Evolutionary conservation across 2,888 invertebrate species (phyloP).

Genomic region (Cephus pulcher): DNA sequence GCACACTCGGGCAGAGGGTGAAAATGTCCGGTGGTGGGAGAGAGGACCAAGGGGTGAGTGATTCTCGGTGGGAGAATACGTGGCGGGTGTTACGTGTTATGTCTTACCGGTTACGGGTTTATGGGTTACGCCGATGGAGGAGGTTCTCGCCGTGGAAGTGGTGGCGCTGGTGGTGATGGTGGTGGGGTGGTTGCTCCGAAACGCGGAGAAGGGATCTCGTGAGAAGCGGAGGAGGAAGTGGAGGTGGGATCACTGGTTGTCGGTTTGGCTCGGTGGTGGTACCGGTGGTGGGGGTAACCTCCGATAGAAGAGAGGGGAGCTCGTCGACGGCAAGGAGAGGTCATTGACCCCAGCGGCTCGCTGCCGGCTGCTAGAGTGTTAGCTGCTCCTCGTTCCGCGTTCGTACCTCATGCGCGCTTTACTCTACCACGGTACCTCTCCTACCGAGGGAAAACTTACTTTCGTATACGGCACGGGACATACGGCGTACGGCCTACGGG

Average conservation of each 20-base stretch:
- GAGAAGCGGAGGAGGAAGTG: slow-evolving; percentile 16
- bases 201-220: slow-evolving; percentile 22
- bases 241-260: slow-evolving; percentile 21
- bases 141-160: slow-evolving; percentile 8
- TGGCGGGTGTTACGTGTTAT: background rate
- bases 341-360: slow-evolving; percentile 66
- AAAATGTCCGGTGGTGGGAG: slow-evolving; percentile 10
- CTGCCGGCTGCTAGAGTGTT: slow-evolving; percentile 65
- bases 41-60: background rate
- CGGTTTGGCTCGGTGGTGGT: slow-evolving; percentile 8
- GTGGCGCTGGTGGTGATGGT: slow-evolving; percentile 20
- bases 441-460: slow-evolving; percentile 12
- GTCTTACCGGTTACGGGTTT: background rate
- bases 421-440: slow-evolving; percentile 20
- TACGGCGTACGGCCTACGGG: slow-evolving; percentile 1
- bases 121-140: slow-evolving; percentile 11
- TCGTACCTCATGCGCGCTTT: slow-evolving; percentile 56
- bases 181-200: slow-evolving; percentile 15
- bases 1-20: slow-evolving; percentile 4
- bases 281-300: slow-evolving; percentile 20
- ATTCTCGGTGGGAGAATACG: slow-evolving; percentile 17
- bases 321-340: slow-evolving; percentile 61
- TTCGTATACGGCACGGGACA: slow-evolving; percentile 9
- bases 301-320: slow-evolving; percentile 44
- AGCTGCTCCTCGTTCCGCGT: slow-evolving; percentile 50